Conservation (phyloP, 2,113 vertebrate genomes). For the Ictalurus punctatus region DNA sequence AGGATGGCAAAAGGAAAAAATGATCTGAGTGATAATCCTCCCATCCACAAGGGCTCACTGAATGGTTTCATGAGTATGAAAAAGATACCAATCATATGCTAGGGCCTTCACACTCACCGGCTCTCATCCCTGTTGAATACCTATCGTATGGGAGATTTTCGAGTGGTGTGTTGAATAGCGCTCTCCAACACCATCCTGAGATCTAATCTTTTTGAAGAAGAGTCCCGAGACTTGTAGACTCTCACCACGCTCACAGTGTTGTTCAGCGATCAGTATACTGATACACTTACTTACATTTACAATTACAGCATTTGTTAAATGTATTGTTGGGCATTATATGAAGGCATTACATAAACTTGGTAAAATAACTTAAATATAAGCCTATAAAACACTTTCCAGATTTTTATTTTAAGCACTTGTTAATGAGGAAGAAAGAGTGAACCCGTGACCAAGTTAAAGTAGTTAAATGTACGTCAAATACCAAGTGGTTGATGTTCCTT, state of each 20-base stretch:
- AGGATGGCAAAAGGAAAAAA: not conserved
- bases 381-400: not conserved
- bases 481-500: not conserved
- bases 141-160: not conserved
- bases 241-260: not conserved
- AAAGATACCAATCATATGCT: not conserved
- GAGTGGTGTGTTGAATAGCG: not conserved
- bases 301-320: not conserved
- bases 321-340: constrained; percentile 50
- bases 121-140: not conserved
- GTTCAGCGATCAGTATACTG: not conserved
- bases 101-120: not conserved
- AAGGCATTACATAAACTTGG: not conserved
- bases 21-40: not conserved
- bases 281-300: too few species aligned
- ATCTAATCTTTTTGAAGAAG: not conserved
- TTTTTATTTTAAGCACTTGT: not conserved
- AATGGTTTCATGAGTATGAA: not conserved
- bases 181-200: not conserved
- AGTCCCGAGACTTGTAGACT: not conserved
- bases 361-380: not conserved
- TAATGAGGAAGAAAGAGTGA: not conserved
- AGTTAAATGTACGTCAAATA: not conserved
- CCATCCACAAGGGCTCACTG: not conserved
- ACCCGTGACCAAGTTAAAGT: not conserved